Conservation (phyloP, 92 coral and sea anemone species). For the Siderastrea radians region DNA sequence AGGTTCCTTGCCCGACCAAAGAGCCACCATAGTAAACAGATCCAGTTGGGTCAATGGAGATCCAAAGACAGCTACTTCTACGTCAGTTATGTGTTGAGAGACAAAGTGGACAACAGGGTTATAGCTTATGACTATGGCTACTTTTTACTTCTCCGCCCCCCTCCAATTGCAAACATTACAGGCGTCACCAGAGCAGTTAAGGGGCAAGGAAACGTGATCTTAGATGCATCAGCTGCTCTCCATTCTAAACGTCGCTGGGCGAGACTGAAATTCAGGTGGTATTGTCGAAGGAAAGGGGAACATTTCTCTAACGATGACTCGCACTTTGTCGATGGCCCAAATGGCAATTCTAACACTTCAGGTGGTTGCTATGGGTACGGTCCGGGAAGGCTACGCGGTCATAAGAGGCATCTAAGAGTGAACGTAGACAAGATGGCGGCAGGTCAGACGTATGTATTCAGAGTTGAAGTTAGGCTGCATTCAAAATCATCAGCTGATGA, state of each 20-base stretch:
- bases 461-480: constrained; percentile 4
- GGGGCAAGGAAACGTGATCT: constrained; percentile 33
- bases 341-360: not conserved
- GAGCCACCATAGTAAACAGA: not conserved
- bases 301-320: constrained; percentile 19
- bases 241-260: constrained; percentile 6
- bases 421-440: constrained; percentile 8
- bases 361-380: constrained; percentile 64
- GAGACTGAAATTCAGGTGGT: constrained; percentile 35
- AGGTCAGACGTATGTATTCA: not conserved
- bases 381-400: constrained; percentile 44
- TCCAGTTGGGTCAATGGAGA: not conserved
- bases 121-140: constrained; percentile 44
- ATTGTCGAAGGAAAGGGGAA: constrained; percentile 43
- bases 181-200: constrained; percentile 32
- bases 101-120: not conserved
- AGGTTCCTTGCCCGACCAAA: constrained; percentile 40
- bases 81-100: constrained; percentile 9
- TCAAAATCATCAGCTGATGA: constrained; percentile 36
- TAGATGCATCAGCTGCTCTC: constrained; percentile 15
- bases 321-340: constrained; percentile 33
- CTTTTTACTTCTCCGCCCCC: constrained; percentile 25
- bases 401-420: not conserved
- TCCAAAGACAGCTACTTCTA: not conserved
- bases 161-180: constrained; percentile 10